Evolutionary conservation across 2,888 invertebrate species (phyloP), one percentile per base, ranked within the genome.

Genomic region (Callinectes sapidus): DNA sequence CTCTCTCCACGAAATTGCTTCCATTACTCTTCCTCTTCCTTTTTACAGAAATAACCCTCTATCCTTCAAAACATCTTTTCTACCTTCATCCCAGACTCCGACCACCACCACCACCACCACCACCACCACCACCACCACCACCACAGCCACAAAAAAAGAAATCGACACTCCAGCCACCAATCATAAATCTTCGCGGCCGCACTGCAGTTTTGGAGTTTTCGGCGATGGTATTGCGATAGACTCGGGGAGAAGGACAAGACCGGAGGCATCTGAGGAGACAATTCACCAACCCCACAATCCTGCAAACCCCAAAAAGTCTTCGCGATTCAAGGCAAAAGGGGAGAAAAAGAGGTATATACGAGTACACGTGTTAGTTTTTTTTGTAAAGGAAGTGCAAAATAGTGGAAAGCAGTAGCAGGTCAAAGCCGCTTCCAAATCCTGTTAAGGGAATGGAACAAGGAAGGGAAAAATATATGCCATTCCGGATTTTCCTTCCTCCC

Each of bases 81-180:
- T 32, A 32, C 18, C 35, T 35, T 81, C 35, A 35, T 35, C 35
- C 16, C 81, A 28, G 10, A n/a, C 28, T 28, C 71, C 28, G 10
- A 35, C 77, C 77, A 81, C 81, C 81, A 81, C 81, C 35, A 81
- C 81, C 81, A 81, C 81, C 32, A 35, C 81, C 35, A 81, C 81
- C 35, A 81, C 35, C 14, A 35, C 81, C 16, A 81, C 81, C 35
- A 81, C 81, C 81, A 81, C 35, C 35, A 81, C 35, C 81, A 81
- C 81, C 81, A 35, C 35, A 35, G 35, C 81, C 1, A 39, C 39
- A 2, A 39, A 2, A 39, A 39, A 81, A 32, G 32, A 81, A 32
- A 35, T 32, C 35, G 35, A 81, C 14, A 1, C 28, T 35, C 81
- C 32, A 32, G 23, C 35, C 13, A 81, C 14, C 81, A 32, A 71